Base-by-base conservation (phyloP, 2,113 vertebrate genomes). In the Brevimyrus niger region DNA sequence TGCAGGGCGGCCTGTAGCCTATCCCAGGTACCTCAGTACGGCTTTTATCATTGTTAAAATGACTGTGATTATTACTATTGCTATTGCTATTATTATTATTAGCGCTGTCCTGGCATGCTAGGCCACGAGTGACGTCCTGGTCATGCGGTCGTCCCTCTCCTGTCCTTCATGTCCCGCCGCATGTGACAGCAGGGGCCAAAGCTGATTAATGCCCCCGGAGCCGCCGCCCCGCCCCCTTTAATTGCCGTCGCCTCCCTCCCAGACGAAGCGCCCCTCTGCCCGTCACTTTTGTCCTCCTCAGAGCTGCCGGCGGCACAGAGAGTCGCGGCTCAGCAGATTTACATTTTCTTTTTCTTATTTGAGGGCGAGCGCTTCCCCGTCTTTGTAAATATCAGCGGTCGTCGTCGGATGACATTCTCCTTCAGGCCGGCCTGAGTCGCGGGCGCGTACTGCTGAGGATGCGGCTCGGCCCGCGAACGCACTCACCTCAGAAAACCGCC, bases 231-330 rank as follows among this genome's bases (percentile, higher is more conserved):
- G 0, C 38, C 5, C 46, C 10, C 35, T 86, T 69, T 86, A 73
- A 89, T 89, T 86, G 84, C 11, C 69, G 27, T n/a, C 35, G 27
- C 80, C 42, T 89, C 13, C 7, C n/a, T 86, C 21, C 47, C 55
- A 27, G 17, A 21, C 53, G 4, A 61, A 46, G 38, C 0, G 55
- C 55, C 51, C 7, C 38, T 42, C 44, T 38, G 44, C 23, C 50
- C 46, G 82, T 80, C 88, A 48, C 46, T 86, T 90, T 31, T 86
- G 83, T 91, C 87, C 23, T 17, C 31, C 55, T 35, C 46, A 3
- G 21, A 86, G 13, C 44, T 27, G 23, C 3, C 35, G 44, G 35
- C 35, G 21, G 23, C 53, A 1, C 76, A 47, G 88, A n/a, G 31
- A 83, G 4, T 42, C 10, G 13, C 21, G 44, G 38, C 10, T 89